Evolutionary conservation across 37 sponge, comb jelly and placozoan genomes (phyloP), one percentile per base, ranked within the genome.

Genomic region (Oscarella lobularis): DNA sequence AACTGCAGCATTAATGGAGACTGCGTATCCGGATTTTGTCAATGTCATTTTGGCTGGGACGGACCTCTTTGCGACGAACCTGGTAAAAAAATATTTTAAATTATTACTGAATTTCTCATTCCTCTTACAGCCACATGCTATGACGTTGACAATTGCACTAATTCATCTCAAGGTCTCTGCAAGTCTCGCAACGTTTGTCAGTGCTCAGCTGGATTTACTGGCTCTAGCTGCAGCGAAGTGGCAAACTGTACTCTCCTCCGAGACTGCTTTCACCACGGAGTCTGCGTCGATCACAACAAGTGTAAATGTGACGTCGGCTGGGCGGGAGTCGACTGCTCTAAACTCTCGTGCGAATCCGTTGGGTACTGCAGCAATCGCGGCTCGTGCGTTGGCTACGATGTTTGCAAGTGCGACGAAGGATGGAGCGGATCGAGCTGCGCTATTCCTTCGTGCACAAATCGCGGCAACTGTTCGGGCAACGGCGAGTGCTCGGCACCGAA

Each of bases 41-140:
- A 48, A 48, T 48, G 60, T 48, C 60, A 48, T 48, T 48, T 48
- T 48, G 60, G 60, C 20, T 48, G 60, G 60, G 60, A 48, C 60
- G 60, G 60, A 48, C 60, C 60, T 48, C 60, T 27, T 20, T 48
- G 60, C 20, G 60, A 48, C 20, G 20, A 27, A 27, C 60, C 60
- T 27, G 60, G 60, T 48, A 48, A 27, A 48, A 27, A 27, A 20
- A 48, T 48, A 48, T 48, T 27, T 48, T 48, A 20, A 48, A 27
- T 20, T 27, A 9, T 20, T 9, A 20, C 20, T 48, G 60, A 27
- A 48, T 27, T 9, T 20, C 9, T 9, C 14, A 48, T 27, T 48
- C 20, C 14, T 48, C 20, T 20, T 48, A 48, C 60, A 48, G 60
- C 60, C 9, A 48, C 60, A 27, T 48, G 60, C 60, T 48, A 48